These are phyloP conservation scores for Ptilorrhoa leucosticta DNA, from an alignment of 2,113 vertebrate genomes.

Conservation along the genomic window DNA sequence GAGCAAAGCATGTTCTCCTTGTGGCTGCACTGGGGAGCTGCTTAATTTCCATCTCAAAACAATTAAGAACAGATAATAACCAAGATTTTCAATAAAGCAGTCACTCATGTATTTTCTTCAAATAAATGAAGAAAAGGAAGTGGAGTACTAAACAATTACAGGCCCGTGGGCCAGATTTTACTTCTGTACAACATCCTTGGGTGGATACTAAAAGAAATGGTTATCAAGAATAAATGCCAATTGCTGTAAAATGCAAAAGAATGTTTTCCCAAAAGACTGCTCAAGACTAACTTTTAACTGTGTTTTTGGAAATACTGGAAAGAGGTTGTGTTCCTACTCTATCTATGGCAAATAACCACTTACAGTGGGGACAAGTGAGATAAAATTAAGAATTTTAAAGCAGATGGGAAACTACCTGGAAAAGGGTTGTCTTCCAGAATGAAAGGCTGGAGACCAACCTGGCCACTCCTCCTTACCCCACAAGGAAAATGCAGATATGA, in stretches of 20 bases:
- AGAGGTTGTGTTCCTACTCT: background rate
- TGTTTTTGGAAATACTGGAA: background rate
- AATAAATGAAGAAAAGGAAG: constrained; percentile 40
- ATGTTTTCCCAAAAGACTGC: background rate
- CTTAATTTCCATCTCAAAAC: constrained; percentile 7
- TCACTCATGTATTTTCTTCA: background rate
- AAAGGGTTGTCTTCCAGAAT: background rate
- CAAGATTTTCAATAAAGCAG: constrained; percentile 29
- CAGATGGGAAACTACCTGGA: constrained; percentile 6
- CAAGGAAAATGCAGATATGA: background rate
- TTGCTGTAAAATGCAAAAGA: background rate
- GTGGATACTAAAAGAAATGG: constrained; percentile 24
- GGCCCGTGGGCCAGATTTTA: constrained; percentile 20
- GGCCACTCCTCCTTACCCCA: background rate
- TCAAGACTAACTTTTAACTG: constrained; percentile 8
- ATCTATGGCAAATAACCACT: background rate
- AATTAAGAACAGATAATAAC: constrained; percentile 11
- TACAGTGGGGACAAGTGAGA: background rate
- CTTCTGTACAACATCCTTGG: background rate
- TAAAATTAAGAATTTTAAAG: background rate
- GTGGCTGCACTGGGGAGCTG: background rate
- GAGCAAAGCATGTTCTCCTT: background rate
- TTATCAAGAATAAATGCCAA: constrained; percentile 17
- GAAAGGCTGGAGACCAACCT: background rate
- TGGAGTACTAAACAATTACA: background rate